These are phyloP conservation scores for Acrobasis consociella DNA, from an alignment of 2,888 invertebrate genomes.

Conservation along the genomic window DNA sequence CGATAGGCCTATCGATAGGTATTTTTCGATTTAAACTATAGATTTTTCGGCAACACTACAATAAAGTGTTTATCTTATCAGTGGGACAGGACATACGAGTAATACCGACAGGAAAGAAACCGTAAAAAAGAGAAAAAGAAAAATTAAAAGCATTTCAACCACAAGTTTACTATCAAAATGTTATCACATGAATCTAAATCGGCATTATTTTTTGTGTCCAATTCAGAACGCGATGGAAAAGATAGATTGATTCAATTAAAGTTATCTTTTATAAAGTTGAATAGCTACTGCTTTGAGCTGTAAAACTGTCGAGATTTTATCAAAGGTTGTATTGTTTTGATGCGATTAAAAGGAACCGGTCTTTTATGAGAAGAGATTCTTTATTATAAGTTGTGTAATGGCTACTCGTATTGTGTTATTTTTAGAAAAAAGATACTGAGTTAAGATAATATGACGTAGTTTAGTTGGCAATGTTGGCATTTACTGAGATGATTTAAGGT, in stretches of 20 bases:
- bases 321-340: neutral
- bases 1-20: no score
- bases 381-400: neutral
- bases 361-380: neutral
- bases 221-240: constrained; percentile 2
- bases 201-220: neutral
- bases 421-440: neutral
- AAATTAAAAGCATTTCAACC: neutral
- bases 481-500: no score
- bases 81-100: no score
- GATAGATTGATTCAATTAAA: constrained; percentile 9
- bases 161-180: neutral
- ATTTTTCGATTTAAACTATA: no score
- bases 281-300: neutral
- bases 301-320: constrained; percentile 12
- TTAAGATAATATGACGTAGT: no score
- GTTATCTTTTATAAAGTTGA: neutral
- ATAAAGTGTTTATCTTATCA: no score
- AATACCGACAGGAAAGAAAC: no score
- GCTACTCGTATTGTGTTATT: neutral
- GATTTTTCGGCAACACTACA: no score
- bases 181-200: constrained; percentile 7
- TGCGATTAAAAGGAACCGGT: neutral
- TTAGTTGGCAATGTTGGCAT: no score
- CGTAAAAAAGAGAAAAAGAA: neutral